Evolutionary conservation across 2,113 vertebrate species (phyloP).

Genomic region (Oncorhynchus mykiss): DNA sequence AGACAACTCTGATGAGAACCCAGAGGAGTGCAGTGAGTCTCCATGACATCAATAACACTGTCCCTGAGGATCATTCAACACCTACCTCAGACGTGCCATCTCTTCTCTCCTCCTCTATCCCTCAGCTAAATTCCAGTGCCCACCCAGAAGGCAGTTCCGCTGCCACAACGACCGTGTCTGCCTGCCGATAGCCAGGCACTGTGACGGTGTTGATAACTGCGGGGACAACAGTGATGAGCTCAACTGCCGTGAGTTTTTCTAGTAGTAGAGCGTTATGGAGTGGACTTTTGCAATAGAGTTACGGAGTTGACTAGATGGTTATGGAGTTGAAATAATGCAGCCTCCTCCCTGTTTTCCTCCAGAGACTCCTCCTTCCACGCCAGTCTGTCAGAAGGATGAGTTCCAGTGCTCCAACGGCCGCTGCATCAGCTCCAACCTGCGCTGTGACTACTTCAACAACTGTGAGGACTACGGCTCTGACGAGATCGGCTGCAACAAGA

Average conservation of each 20-base stretch:
- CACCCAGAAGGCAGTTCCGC: slow-evolving; percentile 89
- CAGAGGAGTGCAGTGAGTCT: slow-evolving; percentile 87
- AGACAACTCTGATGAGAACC: slow-evolving; percentile 95
- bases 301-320: background rate
- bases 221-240: slow-evolving; percentile 91
- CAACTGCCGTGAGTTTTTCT: slow-evolving; percentile 84
- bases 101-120: background rate
- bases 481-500: slow-evolving; percentile 76
- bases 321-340: background rate
- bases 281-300: too few relatives aligned
- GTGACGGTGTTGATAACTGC: slow-evolving; percentile 90
- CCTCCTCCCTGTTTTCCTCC: background rate
- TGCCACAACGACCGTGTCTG: slow-evolving; percentile 93
- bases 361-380: slow-evolving; percentile 51
- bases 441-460: slow-evolving; percentile 94
- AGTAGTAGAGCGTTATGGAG: too few relatives aligned
- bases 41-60: background rate
- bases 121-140: slow-evolving; percentile 87
- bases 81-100: background rate
- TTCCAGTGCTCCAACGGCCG: slow-evolving; percentile 84
- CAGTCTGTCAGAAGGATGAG: slow-evolving; percentile 84
- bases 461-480: slow-evolving; percentile 91
- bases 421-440: slow-evolving; percentile 82
- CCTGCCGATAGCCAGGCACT: slow-evolving; percentile 85
- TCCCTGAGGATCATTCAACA: background rate